Percentiles rank a stretch among this genome's conserved stretches.
Conservation (phyloP, 2,888 invertebrate species). For the Hedya salicella region DNA sequence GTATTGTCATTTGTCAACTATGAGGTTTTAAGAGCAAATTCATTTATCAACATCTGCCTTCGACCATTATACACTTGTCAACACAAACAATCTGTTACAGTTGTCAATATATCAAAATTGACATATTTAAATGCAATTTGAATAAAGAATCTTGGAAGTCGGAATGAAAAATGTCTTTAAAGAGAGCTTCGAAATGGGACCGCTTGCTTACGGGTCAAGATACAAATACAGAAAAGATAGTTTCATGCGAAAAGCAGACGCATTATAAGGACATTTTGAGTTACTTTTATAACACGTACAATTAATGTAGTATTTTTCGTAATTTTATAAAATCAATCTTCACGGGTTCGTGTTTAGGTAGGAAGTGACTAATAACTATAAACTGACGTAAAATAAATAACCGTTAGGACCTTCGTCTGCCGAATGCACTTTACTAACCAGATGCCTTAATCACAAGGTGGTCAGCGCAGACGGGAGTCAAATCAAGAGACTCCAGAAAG, state of each 20-base stretch:
- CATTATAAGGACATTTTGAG: background rate
- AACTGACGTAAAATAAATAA: no score
- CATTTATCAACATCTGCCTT: constrained; percentile 38
- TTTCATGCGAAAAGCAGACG: background rate
- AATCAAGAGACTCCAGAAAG: no score
- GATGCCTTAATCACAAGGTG: no score
- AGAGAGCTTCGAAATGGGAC: constrained; percentile 7
- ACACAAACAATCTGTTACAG: constrained; percentile 41
- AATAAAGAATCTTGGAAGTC: constrained; percentile 25
- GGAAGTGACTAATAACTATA: no score
- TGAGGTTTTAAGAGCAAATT: constrained; percentile 24
- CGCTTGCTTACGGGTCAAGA: background rate
- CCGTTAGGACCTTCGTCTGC: no score
- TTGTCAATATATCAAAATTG: constrained; percentile 42
- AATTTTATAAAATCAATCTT: no score
- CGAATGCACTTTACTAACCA: no score
- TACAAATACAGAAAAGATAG: background rate
- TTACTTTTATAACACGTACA: background rate
- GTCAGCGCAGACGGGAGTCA: no score
- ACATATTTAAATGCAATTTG: constrained; percentile 37
- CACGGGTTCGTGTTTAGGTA: no score
- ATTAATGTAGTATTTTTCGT: no score
- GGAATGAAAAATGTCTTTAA: constrained; percentile 22
- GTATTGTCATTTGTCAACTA: constrained; percentile 35
- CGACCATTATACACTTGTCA: constrained; percentile 40